Conservation (phyloP, 2,113 vertebrate genomes). For the Hippopotamus amphibius region DNA sequence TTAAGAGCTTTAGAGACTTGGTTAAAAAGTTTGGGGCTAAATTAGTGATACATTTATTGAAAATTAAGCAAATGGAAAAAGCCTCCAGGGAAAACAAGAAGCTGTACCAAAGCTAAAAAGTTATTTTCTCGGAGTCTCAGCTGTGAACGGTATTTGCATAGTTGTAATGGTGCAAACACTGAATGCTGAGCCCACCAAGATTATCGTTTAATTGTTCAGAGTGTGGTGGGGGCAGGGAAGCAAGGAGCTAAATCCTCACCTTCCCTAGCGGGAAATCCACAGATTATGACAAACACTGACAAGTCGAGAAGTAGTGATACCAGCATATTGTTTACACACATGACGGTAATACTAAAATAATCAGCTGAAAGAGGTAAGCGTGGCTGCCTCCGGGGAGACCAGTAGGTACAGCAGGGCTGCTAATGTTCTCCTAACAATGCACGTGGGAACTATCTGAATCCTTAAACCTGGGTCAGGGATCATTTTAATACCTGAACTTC, state of each 20-base stretch:
- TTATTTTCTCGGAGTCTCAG: background rate
- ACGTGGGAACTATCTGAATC: background rate
- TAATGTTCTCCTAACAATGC: background rate
- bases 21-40: background rate
- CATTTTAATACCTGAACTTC: background rate
- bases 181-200: accelerated
- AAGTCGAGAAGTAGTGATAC: background rate
- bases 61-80: background rate
- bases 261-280: background rate
- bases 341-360: background rate
- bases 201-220: accelerated
- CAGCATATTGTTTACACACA: background rate
- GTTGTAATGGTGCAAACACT: accelerated
- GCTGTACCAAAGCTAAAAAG: background rate
- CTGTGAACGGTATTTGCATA: background rate
- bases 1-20: background rate
- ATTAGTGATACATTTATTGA: background rate
- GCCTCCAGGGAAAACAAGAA: background rate
- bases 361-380: background rate
- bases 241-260: background rate
- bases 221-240: background rate
- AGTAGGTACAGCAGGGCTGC: accelerated
- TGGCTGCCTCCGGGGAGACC: accelerated
- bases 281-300: background rate
- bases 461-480: background rate